Percentiles rank a stretch among this genome's conserved stretches.
Conservation (phyloP, 2,113 vertebrate genomes). For the Pao palembangensis region DNA sequence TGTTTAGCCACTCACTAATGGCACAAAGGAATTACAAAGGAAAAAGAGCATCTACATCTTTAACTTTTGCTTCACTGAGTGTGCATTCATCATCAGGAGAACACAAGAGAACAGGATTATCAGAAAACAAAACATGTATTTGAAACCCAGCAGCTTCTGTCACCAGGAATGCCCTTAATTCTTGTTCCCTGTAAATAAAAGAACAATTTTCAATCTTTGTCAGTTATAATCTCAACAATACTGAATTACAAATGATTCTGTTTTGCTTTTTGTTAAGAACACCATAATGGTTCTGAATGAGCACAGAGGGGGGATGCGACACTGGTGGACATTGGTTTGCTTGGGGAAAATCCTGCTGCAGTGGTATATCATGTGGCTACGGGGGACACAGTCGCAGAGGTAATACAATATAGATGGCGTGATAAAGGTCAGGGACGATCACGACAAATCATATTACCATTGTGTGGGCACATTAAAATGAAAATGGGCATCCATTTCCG, state of each 20-base stretch:
- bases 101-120: constrained; percentile 9
- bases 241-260: constrained; percentile 48
- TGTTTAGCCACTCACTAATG: too few species aligned
- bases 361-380: constrained; percentile 21
- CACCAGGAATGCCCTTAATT: constrained; percentile 50
- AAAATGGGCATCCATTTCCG: constrained; percentile 22
- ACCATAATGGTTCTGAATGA: neutral
- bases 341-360: neutral
- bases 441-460: constrained; percentile 37
- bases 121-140: constrained; percentile 8
- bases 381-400: constrained; percentile 30
- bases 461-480: constrained; percentile 33
- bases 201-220: constrained; percentile 20
- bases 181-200: constrained; percentile 30
- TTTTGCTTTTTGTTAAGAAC: constrained; percentile 20
- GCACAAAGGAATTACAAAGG: too few species aligned
- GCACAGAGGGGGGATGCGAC: constrained; percentile 1
- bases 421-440: constrained; percentile 39
- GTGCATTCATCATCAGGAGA: constrained; percentile 10
- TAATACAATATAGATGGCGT: constrained; percentile 50
- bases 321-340: constrained; percentile 1
- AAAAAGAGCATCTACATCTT: too few species aligned
- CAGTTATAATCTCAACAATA: neutral
- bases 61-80: neutral
- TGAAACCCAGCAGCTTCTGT: constrained; percentile 17